Evolutionary conservation across 2,797 vertebrate genomes (phyloP), one percentile per base, ranked within the genome.

Genomic region (Protonibea diacanthus): DNA sequence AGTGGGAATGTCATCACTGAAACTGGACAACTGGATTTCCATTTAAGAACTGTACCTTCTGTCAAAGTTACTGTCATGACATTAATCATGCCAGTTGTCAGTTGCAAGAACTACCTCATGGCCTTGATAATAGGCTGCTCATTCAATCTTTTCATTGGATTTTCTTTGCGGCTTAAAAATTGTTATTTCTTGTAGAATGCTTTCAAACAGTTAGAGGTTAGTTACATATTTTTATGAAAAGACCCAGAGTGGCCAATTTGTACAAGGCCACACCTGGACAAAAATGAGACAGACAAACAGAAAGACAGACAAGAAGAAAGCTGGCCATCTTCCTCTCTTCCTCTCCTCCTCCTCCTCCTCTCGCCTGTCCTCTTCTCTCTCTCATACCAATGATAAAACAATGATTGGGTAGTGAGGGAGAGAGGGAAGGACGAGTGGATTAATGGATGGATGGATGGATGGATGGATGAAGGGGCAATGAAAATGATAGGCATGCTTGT

Each of bases 361-460:
- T 81, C 71, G 77, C 89, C 82, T 81, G 84, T 94, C 90, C 86
- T 93, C 92, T 92, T 92, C 90, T 86, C 81, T 88, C 81, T 90
- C 81, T 89, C 83, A 92, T 77, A 92, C 81, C 82, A 90, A 94
- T 93, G 94, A 80, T 65, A 94, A 94, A 95, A 92, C 89, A 92
- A 94, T 94, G 91, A 77, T 58, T 73, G 77, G 89, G 89, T 71
- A 59, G 70, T 78, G 88, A 90, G 62, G 65, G 80, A 89, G 76
- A 71, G 85, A 88, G 77, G 88, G 80, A 71, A 53, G 70, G 78
- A 63, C 15, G 71, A 9, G 33, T 38, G 8, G 8, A 38, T 9
- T 33, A 33, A 56, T 23, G 64, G 53, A 49, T 60, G 33, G 65
- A 81, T 38, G 73, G 60, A 79, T n/a, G n/a, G n/a, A n/a, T 58